Percentiles rank a stretch among this genome's conserved stretches.
phyloP scores from a whole-genome alignment of 2,797 vertebrate genomes.

The Alcedo quadribrachys region DNA sequence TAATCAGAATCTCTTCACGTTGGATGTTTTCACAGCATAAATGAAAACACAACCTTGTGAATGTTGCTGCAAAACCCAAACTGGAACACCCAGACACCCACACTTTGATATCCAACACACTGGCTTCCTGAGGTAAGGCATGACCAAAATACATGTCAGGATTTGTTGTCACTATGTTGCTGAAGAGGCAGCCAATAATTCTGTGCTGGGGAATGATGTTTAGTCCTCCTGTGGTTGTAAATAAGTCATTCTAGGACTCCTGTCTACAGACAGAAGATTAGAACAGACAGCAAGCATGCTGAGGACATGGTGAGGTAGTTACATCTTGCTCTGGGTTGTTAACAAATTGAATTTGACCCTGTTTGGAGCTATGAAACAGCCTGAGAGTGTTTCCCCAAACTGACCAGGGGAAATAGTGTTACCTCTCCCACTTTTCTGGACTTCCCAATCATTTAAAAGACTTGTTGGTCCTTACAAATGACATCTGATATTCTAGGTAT shows the following conservation, averaged over 20 bases:
- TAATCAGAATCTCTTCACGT: background rate
- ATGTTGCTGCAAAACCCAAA: constrained; percentile 7
- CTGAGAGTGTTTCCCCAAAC: background rate
- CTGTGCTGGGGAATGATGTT: background rate
- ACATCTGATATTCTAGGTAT: background rate
- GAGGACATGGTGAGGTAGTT: background rate
- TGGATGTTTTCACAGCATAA: background rate
- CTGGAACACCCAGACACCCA: background rate
- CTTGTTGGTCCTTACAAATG: background rate
- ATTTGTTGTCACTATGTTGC: background rate
- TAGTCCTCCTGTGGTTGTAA: background rate
- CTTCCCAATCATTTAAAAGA: background rate
- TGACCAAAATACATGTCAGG: background rate
- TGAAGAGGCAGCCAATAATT: background rate
- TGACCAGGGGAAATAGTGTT: rapidly evolving
- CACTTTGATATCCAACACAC: background rate
- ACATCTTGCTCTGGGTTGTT: background rate
- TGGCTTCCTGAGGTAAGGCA: background rate
- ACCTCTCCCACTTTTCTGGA: background rate
- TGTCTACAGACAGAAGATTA: background rate
- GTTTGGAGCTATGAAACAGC: background rate
- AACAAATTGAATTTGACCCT: background rate
- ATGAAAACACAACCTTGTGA: background rate
- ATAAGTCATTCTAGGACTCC: background rate
- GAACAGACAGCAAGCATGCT: background rate